Percentiles rank a stretch among this genome's conserved stretches.
phyloP scores from a whole-genome alignment of 2,888 invertebrate species.

The Meliscaeva auricollis region DNA sequence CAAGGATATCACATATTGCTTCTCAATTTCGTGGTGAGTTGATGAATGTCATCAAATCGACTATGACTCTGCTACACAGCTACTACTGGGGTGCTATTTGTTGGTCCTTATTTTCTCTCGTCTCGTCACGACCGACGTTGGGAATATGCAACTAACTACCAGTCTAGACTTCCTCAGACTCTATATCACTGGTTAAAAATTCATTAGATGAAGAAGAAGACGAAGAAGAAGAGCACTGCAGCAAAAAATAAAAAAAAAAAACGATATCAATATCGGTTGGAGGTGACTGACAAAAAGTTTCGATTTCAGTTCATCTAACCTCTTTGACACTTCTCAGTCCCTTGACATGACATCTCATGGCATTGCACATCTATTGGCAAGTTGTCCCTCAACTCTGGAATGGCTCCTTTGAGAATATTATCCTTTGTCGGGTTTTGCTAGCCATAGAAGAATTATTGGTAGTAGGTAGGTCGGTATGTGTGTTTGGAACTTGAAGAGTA shows the following conservation, averaged over 20 bases:
- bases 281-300: slow-evolving; percentile 51
- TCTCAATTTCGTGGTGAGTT: background rate
- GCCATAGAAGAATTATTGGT: background rate
- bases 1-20: background rate
- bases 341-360: slow-evolving; percentile 7
- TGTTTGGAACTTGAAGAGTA: slow-evolving; percentile 64
- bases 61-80: slow-evolving; percentile 2
- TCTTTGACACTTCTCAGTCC: slow-evolving; percentile 71
- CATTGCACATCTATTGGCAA: background rate
- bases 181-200: slow-evolving; percentile 54
- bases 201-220: slow-evolving; percentile 65
- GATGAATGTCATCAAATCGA: slow-evolving; percentile 61
- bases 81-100: background rate
- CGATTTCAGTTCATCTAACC: slow-evolving; percentile 70
- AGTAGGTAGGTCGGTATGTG: background rate
- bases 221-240: slow-evolving; percentile 2
- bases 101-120: slow-evolving; percentile 31
- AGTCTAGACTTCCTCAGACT: slow-evolving; percentile 59
- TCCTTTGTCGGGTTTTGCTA: slow-evolving; percentile 28
- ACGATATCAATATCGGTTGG: slow-evolving; percentile 29
- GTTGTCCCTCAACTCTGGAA: slow-evolving; percentile 14
- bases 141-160: slow-evolving; percentile 57
- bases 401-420: slow-evolving; percentile 36
- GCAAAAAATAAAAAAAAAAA: background rate
- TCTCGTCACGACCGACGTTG: slow-evolving; percentile 34